Evolutionary conservation across 2,888 invertebrate species (phyloP), one percentile per base, ranked within the genome.

Genomic region (Agrotis ipsilon): DNA sequence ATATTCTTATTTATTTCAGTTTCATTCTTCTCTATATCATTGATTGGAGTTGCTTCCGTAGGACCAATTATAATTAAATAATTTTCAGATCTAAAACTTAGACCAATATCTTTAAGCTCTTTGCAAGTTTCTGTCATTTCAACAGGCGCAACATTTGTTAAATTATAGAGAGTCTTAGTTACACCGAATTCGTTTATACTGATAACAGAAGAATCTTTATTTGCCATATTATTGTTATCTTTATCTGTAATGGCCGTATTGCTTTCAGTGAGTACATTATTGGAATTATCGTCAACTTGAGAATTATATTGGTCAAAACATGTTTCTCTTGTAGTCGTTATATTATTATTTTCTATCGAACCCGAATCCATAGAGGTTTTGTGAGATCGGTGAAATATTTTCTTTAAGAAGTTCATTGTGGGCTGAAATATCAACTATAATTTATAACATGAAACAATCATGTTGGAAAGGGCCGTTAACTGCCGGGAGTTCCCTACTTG

Each of bases 341-440:
- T 52, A 27, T 24, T 14, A 7, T 39, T 45, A 32, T 27, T 52
- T 2, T 43, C 24, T 5, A 66, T 57, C 2, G 24, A 39, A 16
- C 24, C 7, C 24, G 48, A n/a, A 11, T 32, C 13, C 11, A 16
- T 21, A 3, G 18, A 43, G 54, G 67, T 32, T 21, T 21, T 21
- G 19, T 4, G 0, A 39, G 11, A 32, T n/a, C 7, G 14, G 48
- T 54, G 54, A 49, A 79, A 79, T n/a, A 80, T 19, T 45, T 55
- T 48, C 32, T 45, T 51, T 14, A 78, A 49, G 21, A 80, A 79
- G 32, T 82, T n/a, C 74, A 82, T 82, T 67, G 14, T 51, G 2
- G 45, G 48, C 73, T 82, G 79, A 24, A 82, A 78, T 52, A 21
- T 45, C 2, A 68, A 57, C 39, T 39, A 39, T 1, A 39, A 11